These are phyloP conservation scores for Sepioteuthis lessoniana DNA, from an alignment of 2,888 invertebrate species.

Conservation along the genomic window DNA sequence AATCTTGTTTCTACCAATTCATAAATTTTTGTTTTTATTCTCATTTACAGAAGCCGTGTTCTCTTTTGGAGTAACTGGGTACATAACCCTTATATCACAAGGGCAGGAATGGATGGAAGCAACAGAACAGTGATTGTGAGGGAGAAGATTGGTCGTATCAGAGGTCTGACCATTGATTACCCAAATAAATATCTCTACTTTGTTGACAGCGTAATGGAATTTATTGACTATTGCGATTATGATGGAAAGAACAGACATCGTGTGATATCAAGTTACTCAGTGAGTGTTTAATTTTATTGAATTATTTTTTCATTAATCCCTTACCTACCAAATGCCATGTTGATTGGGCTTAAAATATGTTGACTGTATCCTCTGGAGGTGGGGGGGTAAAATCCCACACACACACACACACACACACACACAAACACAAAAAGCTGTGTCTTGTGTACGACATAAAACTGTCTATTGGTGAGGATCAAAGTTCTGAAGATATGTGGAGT, in stretches of 20 bases:
- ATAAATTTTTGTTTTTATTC: background rate
- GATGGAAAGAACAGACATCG: constrained; percentile 93
- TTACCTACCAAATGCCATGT: too few species aligned
- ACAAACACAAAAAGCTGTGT: too few species aligned
- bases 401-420: too few species aligned
- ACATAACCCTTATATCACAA: constrained; percentile 94
- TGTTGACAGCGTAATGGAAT: constrained; percentile 96
- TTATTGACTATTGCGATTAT: constrained; percentile 97
- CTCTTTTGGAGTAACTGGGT: constrained; percentile 99
- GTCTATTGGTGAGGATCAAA: too few species aligned
- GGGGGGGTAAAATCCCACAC: too few species aligned
- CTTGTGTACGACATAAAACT: too few species aligned
- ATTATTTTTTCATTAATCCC: too few species aligned
- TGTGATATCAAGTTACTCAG: constrained; percentile 78
- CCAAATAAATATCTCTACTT: constrained; percentile 95
- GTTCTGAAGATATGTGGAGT: too few species aligned
- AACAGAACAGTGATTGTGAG: constrained; percentile 88
- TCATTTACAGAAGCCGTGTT: constrained; percentile 59
- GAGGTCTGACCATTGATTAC: constrained; percentile 95
- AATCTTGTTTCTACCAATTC: too few species aligned
- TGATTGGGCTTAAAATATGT: too few species aligned
- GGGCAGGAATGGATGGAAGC: constrained; percentile 96
- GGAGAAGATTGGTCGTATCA: constrained; percentile 98
- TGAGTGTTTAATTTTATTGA: constrained; percentile 57
- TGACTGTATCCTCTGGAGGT: too few species aligned